Base-by-base conservation (phyloP, 2,113 vertebrate genomes). In the Mesoclemmys tuberculata region DNA sequence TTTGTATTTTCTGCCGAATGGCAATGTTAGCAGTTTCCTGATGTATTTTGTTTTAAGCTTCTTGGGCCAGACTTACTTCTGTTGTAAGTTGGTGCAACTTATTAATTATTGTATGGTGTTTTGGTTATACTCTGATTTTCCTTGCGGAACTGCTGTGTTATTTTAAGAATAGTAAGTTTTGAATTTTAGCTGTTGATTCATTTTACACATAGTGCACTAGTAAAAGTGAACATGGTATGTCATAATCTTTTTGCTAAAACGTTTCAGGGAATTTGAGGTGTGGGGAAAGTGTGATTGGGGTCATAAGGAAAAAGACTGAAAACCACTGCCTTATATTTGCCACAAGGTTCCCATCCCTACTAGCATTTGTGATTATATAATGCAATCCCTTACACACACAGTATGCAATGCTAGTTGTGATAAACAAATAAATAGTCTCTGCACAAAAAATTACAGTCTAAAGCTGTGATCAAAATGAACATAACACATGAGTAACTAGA, bases 281-380 rank as follows among this genome's bases (percentile, higher is more conserved):
- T 46, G 13, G 82, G 84, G 56, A 19, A 85, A 78, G 2, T 6
- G 24, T 22, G 7, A 19, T 2, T 49, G 52, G 71, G 90, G 16
- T 56, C 78, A 77, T 22, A 1, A 0, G 61, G 46, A 82, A 51
- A 38, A 44, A 31, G 61, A 46, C 0, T 5, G 78, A 51, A 74
- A 0, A 0, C 10, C 11, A 58, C 26, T 55, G 11, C 1, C 35
- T 46, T 68, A 87, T 26, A 2, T 52, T 74, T 58, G 79, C 46
- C 8, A 29, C 5, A 55, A 87, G 82, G 84, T 88, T 10, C 51
- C 38, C 54, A 10, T 5, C 11, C 56, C 26, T 58, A 56, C 55
- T 56, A 11, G 55, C 22, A 56, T 56, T 24, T 56, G 55, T 56
- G 55, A 56, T 56, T 56, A 27, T 56, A 56, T 56, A 27, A 11